Conservation (phyloP, 30 jellyfish, hydroid and myxozoan genomes). For the Turritopsis dohrnii region DNA sequence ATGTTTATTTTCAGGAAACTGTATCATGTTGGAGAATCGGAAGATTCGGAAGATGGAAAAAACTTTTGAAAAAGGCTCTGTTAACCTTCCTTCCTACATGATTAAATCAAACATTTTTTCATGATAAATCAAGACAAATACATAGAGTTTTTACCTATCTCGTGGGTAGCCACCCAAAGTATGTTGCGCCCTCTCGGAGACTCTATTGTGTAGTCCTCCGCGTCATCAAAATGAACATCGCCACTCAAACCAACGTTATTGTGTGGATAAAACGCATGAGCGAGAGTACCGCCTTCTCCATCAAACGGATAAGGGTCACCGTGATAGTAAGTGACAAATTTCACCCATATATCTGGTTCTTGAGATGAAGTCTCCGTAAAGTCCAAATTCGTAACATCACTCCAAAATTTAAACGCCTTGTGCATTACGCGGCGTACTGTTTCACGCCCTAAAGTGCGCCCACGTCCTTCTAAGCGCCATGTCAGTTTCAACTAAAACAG, state of each 20-base stretch:
- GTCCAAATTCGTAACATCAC: conserved; percentile 37
- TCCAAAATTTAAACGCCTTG: conserved; percentile 60
- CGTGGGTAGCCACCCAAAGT: conserved; percentile 85
- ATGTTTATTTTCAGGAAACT: too few species aligned
- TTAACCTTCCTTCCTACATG: too few species aligned
- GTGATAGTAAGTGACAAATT: conserved; percentile 45
- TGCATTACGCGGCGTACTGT: conserved; percentile 38
- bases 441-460: conserved; percentile 35
- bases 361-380: conserved; percentile 35
- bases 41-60: too few species aligned
- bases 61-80: too few species aligned
- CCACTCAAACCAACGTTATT: conserved; percentile 40
- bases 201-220: conserved; percentile 34
- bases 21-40: too few species aligned
- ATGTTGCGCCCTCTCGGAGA: conserved; percentile 44
- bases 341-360: conserved; percentile 31
- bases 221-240: conserved; percentile 77
- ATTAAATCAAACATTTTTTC: too few species aligned
- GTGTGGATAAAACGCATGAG: conserved; percentile 80
- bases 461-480: conserved; percentile 55
- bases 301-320: conserved; percentile 69
- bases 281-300: conserved; percentile 65
- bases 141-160: conserved; percentile 24
- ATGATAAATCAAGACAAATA: neutral
- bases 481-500: conserved; percentile 37